Base-by-base conservation (phyloP, 64 coral and sea anemone species). In the Acropora yongei region DNA sequence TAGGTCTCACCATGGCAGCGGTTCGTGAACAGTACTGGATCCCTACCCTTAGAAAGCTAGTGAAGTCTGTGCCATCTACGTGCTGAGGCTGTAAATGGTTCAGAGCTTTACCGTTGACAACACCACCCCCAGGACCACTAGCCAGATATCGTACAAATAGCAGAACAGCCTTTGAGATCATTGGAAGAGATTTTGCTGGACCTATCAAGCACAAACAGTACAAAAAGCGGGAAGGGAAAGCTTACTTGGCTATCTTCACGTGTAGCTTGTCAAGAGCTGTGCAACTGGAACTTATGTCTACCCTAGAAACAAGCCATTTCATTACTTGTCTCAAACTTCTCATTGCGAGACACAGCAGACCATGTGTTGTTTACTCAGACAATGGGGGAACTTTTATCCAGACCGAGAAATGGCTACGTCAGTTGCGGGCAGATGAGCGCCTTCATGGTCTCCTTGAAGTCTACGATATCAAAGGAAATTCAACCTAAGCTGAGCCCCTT, bases 41-140 rank as follows among this genome's bases (percentile, higher is more conserved):
- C 13, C 84, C 83, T 68, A 72, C 44, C 1, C 91, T 94, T 2
- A 63, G 93, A 90, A 13, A 85, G 6, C 67, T 89, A 16, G 80
- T 86, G 39, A 90, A 90, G 77, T 69, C 42, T 16, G 44, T 80
- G 17, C 17, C 77, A 49, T 80, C 76, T 47, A 17, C 60, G 11
- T 90, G 88, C 17, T 68, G 76, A 20, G 78, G 88, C 77, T 90
- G 88, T 45, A 78, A 90, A 60, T 77, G 88, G 6, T 79, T 90
- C 60, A 68, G 77, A 71, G 78, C 19, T 6, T 12, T 2, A 44
- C 58, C 88, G 12, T 71, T 68, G 49, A 49, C 78, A 90, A n/a
- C 49, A 48, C 77, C 77, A 71, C 44, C 61, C 76, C 77, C 77
- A 45, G 76, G 76, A 79, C 88, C 46, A 47, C 41, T 90, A 51